Evolutionary conservation across 2,888 invertebrate species (phyloP).

Genomic region (Napeogenes inachia): DNA sequence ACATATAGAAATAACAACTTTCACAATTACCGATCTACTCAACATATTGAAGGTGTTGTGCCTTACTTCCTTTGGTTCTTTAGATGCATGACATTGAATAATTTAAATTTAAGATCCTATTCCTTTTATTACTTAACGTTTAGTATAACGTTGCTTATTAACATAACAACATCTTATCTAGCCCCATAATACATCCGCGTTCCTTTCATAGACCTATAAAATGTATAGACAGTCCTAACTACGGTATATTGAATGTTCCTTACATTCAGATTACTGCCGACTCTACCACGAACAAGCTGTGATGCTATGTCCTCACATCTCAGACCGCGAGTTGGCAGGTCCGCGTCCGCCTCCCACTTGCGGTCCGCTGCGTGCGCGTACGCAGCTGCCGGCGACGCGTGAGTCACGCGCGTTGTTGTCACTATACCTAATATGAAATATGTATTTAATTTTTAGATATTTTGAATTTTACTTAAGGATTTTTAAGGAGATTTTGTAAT

Average conservation of each 20-base stretch:
- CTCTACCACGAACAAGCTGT: conserved; percentile 81
- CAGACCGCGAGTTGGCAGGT: conserved; percentile 71
- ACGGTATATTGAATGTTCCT: conserved; percentile 29
- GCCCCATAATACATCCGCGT: background rate
- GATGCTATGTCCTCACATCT: conserved; percentile 84
- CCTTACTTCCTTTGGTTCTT: conserved; percentile 1
- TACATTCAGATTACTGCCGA: conserved; percentile 84
- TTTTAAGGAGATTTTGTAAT: background rate
- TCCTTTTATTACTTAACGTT: background rate
- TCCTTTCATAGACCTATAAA: background rate
- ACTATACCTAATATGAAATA: conserved; percentile 74
- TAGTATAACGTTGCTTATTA: no score
- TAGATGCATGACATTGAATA: background rate
- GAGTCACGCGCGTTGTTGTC: conserved; percentile 87
- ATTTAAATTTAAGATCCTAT: background rate
- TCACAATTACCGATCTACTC: background rate
- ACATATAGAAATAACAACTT: background rate
- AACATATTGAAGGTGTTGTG: background rate
- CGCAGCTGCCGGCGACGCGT: conserved; percentile 85
- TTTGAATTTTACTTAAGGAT: background rate
- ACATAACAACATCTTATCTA: background rate
- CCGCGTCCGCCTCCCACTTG: conserved; percentile 84
- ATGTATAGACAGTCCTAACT: background rate
- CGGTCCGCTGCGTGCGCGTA: conserved; percentile 85
- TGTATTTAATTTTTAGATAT: background rate